Evolutionary conservation across 2,797 vertebrate species (phyloP).

Genomic region (Chlorospingus flavigularis): DNA sequence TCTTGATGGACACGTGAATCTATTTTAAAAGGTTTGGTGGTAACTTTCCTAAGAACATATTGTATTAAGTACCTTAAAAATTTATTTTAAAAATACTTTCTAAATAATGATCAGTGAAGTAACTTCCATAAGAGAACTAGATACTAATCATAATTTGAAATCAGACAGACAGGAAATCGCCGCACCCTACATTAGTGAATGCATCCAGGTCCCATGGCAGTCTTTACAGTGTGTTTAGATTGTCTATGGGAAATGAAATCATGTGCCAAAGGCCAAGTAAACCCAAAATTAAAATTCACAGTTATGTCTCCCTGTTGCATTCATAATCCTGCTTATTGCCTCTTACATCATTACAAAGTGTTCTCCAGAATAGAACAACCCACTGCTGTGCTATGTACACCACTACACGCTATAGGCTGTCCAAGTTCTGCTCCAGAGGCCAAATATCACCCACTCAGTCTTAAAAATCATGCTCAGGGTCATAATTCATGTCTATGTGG

Average conservation of each 20-base stretch:
- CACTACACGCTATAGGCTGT: not conserved
- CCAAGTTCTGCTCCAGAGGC: not conserved
- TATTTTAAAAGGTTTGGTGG: not conserved
- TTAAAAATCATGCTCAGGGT: not conserved
- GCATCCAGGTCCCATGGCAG: conserved; percentile 51
- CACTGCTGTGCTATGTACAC: not conserved
- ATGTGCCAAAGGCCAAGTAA: conserved; percentile 64
- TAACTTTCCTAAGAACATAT: not conserved
- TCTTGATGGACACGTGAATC: not conserved
- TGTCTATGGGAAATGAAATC: conserved; percentile 63
- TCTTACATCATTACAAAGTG: conserved; percentile 50
- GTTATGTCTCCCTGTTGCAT: conserved; percentile 60
- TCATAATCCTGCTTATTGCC: conserved; percentile 57
- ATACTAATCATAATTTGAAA: conserved; percentile 23
- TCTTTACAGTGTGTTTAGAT: conserved; percentile 22
- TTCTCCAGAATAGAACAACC: conserved; percentile 10
- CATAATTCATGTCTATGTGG: not conserved
- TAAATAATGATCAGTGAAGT: not conserved
- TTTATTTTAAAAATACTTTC: not conserved
- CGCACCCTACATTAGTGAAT: conserved; percentile 39
- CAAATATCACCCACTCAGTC: conserved; percentile 2
- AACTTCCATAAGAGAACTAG: not conserved
- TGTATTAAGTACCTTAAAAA: not conserved
- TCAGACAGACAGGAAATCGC: conserved; percentile 56
- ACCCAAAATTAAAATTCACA: conserved; percentile 60